phyloP scores from a whole-genome alignment of 2,888 invertebrate species.

The Drosophila parthenogenetica region DNA sequence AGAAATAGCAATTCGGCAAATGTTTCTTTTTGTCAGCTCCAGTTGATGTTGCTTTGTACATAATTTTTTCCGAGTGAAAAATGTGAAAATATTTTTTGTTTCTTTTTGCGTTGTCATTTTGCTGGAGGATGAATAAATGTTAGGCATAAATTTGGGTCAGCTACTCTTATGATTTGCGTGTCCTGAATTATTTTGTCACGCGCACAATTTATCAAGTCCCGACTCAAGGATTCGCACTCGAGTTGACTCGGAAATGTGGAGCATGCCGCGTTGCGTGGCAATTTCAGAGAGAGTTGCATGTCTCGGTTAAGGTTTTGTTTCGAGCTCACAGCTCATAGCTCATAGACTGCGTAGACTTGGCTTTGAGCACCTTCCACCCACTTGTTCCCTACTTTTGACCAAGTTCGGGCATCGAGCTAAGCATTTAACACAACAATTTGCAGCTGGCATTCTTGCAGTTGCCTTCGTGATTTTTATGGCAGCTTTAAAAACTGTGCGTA shows the following conservation, averaged over 20 bases:
- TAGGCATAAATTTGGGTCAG: slow-evolving; percentile 35
- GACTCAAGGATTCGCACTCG: slow-evolving; percentile 23
- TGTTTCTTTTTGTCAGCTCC: background rate
- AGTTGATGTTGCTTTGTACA: slow-evolving; percentile 3
- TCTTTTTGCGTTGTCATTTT: slow-evolving; percentile 1
- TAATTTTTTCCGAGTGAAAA: slow-evolving; percentile 5
- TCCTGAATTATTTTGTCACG: slow-evolving; percentile 51
- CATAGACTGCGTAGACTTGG: background rate
- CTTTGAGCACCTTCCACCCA: background rate
- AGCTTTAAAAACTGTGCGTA: slow-evolving; percentile 16
- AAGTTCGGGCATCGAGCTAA: background rate
- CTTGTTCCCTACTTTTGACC: background rate
- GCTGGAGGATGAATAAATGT: slow-evolving; percentile 18
- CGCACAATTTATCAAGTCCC: slow-evolving; percentile 39
- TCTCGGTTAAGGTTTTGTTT: slow-evolving; percentile 6
- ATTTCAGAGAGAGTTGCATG: slow-evolving; percentile 21
- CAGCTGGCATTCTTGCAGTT: slow-evolving; percentile 35
- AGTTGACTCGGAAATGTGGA: slow-evolving; percentile 24
- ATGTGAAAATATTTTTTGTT: background rate
- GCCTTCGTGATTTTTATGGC: slow-evolving; percentile 33
- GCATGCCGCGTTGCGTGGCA: slow-evolving; percentile 33
- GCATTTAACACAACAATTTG: slow-evolving; percentile 59
- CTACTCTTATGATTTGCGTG: slow-evolving; percentile 45
- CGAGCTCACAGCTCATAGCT: background rate
- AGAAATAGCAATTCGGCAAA: background rate